These are phyloP conservation scores for Crax fasciolata DNA, from an alignment of 2,797 vertebrate genomes.

Conservation along the genomic window DNA sequence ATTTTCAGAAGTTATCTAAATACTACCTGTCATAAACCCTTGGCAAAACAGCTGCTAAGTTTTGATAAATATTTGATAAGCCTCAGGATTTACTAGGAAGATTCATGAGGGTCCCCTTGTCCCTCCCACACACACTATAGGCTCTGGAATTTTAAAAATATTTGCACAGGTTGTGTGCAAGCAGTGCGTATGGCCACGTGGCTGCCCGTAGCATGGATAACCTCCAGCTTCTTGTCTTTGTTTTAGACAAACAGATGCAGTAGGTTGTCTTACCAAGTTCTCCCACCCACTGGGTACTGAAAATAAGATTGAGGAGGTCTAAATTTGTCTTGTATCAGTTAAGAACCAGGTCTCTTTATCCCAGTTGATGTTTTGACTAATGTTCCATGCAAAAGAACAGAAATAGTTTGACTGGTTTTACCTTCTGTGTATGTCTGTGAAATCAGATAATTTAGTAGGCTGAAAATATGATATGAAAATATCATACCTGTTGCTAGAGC, in stretches of 20 bases:
- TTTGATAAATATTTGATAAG: slow-evolving; percentile 28
- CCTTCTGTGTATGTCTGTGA: neutral
- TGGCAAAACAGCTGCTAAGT: slow-evolving; percentile 18
- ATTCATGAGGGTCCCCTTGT: slow-evolving; percentile 36
- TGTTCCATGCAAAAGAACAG: neutral
- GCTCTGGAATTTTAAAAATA: slow-evolving; percentile 58
- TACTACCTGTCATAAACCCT: slow-evolving; percentile 11
- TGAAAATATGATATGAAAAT: neutral
- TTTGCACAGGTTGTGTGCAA: slow-evolving; percentile 49
- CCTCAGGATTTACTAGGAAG: slow-evolving; percentile 43
- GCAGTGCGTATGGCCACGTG: neutral
- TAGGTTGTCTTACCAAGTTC: neutral
- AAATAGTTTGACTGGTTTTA: neutral
- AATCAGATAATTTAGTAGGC: neutral
- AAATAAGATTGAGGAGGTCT: neutral
- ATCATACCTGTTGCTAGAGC: neutral
- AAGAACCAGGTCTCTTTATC: neutral
- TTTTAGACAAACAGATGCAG: neutral
- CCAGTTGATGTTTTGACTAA: neutral
- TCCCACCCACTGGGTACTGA: neutral
- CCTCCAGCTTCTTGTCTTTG: neutral
- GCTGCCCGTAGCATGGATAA: neutral
- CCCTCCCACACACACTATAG: slow-evolving; percentile 1
- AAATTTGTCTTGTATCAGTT: neutral
- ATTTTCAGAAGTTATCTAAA: neutral